Percentiles rank a stretch among this genome's conserved stretches.
phyloP scores from a whole-genome alignment of 2,888 invertebrate genomes.

The Polyommatus icarus region DNA sequence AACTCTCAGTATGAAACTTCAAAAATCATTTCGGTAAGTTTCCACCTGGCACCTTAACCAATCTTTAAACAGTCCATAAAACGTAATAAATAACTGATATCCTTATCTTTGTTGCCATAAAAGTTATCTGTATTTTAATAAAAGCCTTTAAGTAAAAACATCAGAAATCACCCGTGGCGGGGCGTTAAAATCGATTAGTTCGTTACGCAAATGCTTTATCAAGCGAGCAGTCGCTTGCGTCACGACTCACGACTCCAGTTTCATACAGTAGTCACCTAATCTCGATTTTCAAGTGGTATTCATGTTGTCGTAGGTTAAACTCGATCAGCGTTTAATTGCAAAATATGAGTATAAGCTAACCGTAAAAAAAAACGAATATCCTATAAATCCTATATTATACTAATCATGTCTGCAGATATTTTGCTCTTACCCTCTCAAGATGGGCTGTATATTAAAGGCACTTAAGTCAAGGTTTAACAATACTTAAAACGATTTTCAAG shows the following conservation, averaged over 20 bases:
- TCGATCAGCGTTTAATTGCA: background rate
- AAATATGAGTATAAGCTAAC: background rate
- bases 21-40: background rate
- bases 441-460: no score
- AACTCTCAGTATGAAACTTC: no score
- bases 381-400: no score
- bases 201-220: constrained; percentile 73
- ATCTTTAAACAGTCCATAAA: background rate
- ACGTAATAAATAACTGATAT: background rate
- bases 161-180: constrained; percentile 62
- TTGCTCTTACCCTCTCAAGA: no score
- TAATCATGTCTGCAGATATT: no score
- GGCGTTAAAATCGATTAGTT: constrained; percentile 74
- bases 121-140: constrained; percentile 19
- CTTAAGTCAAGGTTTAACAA: no score
- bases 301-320: constrained; percentile 3
- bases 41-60: background rate
- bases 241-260: constrained; percentile 61
- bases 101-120: background rate
- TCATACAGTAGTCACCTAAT: constrained; percentile 47
- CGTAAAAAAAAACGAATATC: no score
- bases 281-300: constrained; percentile 52
- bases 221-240: constrained; percentile 62
- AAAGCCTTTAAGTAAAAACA: constrained; percentile 2
- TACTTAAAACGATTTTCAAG: no score